Percentiles rank a stretch among this genome's conserved stretches.
These are phyloP conservation scores for Dufourea novaeangliae DNA, from an alignment of 1,140 invertebrate genomes.

Conservation along the genomic window DNA sequence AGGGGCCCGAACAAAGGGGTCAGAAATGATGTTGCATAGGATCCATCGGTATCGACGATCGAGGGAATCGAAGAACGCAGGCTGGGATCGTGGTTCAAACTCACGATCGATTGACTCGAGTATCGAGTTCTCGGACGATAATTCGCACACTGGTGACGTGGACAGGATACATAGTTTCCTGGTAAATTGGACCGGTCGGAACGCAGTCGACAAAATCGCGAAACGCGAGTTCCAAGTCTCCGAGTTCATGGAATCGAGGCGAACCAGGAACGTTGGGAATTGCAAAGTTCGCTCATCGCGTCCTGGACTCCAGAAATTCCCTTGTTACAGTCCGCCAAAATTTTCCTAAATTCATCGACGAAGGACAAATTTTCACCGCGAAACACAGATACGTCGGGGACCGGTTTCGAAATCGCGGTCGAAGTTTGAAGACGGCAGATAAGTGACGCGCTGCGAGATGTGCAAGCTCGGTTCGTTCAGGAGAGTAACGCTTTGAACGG, in stretches of 20 bases:
- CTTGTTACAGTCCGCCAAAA: not conserved
- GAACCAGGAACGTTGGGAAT: not conserved
- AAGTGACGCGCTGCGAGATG: not conserved
- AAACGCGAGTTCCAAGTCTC: not conserved
- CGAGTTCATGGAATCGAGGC: not conserved
- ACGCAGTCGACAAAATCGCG: slow-evolving; percentile 16
- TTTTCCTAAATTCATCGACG: not conserved
- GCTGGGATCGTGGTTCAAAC: too few relatives aligned
- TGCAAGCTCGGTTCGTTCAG: too few relatives aligned
- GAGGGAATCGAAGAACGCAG: not conserved
- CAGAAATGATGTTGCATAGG: too few relatives aligned
- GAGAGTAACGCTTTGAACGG: not conserved
- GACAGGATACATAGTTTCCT: not conserved
- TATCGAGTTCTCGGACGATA: not conserved
- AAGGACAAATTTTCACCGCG: not conserved
- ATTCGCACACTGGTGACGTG: too few relatives aligned
- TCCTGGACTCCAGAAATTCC: slow-evolving; percentile 1
- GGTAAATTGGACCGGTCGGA: slow-evolving; percentile 20
- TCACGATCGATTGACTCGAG: too few relatives aligned
- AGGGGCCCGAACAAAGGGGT: not conserved
- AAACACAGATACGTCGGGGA: too few relatives aligned
- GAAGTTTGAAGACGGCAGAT: not conserved
- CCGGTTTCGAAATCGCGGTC: not conserved
- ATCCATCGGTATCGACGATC: too few relatives aligned
- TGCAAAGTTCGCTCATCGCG: slow-evolving; percentile 6